Evolutionary conservation across 1,140 invertebrate species (phyloP).

Genomic region (Bombyx mandarina): DNA sequence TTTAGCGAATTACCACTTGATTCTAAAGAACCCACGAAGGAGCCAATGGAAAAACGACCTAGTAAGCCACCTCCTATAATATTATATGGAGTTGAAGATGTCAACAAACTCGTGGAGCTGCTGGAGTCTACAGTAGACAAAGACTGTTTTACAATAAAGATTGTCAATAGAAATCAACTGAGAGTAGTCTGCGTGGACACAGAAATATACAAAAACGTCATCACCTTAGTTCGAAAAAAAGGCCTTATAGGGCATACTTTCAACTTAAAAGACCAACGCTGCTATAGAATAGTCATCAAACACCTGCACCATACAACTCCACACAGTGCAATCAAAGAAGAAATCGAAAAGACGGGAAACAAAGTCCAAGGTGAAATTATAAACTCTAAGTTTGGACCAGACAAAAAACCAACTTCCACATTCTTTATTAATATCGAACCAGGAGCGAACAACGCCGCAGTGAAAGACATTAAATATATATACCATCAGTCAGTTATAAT

Average conservation of each 20-base stretch:
- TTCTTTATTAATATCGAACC: slow-evolving; percentile 1
- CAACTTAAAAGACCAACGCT: background rate
- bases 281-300: background rate
- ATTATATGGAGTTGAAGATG: background rate
- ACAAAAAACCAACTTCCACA: slow-evolving; percentile 4
- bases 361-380: background rate
- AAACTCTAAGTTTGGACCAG: background rate
- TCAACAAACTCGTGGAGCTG: background rate
- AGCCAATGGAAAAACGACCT: background rate
- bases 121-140: background rate
- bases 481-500: slow-evolving; percentile 1
- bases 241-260: slow-evolving; percentile 2
- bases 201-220: background rate
- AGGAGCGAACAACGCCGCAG: background rate
- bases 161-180: background rate
- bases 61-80: background rate
- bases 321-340: background rate
- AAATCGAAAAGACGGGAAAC: slow-evolving; percentile 2
- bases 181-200: background rate
- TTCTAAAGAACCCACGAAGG: background rate
- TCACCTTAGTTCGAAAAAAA: background rate
- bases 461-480: slow-evolving; percentile 1
- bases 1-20: background rate
- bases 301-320: background rate
- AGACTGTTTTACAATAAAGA: background rate